Evolutionary conservation across 2,113 vertebrate genomes (phyloP), one percentile per base, ranked within the genome.

Genomic region (Poicephalus gulielmi): DNA sequence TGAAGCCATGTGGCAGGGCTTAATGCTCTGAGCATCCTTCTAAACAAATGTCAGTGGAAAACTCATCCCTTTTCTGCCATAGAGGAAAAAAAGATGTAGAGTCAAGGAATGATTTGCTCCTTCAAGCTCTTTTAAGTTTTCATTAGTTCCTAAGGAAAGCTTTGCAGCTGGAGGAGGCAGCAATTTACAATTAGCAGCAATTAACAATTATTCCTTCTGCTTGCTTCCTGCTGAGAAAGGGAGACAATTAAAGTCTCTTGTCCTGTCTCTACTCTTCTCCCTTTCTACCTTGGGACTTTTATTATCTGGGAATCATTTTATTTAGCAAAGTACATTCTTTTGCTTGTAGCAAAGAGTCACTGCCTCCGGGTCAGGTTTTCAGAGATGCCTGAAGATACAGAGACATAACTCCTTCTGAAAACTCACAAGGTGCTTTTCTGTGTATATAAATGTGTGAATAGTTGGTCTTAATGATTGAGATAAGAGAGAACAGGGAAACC

Each of bases 121-220:
- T 66, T 70, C 31, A 66, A 88, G 66, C 57, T 84, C 62, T 73
- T 84, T 11, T 24, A 79, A 59, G 62, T 53, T 88, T 89, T 82
- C 91, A 86, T 84, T 88, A 92, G 73, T 44, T 95, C 83, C 83
- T 94, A 82, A 73, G 84, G 80, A 90, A 82, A 93, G 85, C 35
- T 69, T 73, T 91, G 55, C 94, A 95, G 90, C 91, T 52, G 82
- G 66, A 70, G 76, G 52, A 92, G 93, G 86, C 79, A 95, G 94
- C 88, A 95, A 95, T 91, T 91, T 95, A 87, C 81, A 95, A 95
- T 95, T 97, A 95, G 66, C 53, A 86, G 60, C 64, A 92, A 90
- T 95, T 95, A 96, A 91, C 86, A 95, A 92, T 88, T 92, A 94
- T 49, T 93, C 63, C 69, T 96, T 92, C 77, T 66, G 14, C 77